A percentile compares a stretch with the other conserved stretches of the same genome.
These are phyloP conservation scores for Drosophila mimica DNA, from an alignment of 2,888 invertebrate genomes.

Conservation along the genomic window DNA sequence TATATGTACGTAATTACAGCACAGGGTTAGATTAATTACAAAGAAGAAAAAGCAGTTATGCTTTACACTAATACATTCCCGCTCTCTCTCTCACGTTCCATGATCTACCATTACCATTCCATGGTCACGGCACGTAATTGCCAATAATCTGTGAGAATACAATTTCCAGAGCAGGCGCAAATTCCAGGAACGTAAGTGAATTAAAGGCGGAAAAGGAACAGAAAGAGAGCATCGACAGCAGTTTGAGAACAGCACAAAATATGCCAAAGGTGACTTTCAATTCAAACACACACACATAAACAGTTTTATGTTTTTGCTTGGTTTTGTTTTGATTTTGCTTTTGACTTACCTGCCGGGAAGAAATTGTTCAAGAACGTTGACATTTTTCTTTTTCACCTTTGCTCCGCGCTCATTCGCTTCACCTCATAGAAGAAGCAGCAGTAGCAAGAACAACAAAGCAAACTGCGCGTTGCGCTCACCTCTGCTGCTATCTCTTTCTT, in stretches of 20 bases:
- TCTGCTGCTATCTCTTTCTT: slow-evolving; percentile 21
- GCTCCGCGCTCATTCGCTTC: slow-evolving; percentile 41
- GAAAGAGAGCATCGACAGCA: slow-evolving; percentile 14
- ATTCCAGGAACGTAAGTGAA: slow-evolving; percentile 22
- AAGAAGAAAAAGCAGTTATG: slow-evolving; percentile 14
- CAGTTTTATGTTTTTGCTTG: slow-evolving; percentile 23
- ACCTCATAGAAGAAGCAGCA: slow-evolving; percentile 5
- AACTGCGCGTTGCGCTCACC: slow-evolving; percentile 39
- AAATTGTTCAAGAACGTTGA: slow-evolving; percentile 85
- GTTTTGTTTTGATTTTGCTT: slow-evolving; percentile 43
- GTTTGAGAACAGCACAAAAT: slow-evolving; percentile 50
- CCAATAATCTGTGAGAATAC: slow-evolving; percentile 65
- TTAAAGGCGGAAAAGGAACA: slow-evolving; percentile 22
- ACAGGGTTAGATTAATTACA: slow-evolving; percentile 56
- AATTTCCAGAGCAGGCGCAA: slow-evolving; percentile 57
- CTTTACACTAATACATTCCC: slow-evolving; percentile 14
- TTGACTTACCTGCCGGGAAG: slow-evolving; percentile 84
- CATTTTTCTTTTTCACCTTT: slow-evolving; percentile 80
- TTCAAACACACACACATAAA: slow-evolving; percentile 25
- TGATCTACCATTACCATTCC: slow-evolving; percentile 41
- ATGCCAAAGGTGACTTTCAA: slow-evolving; percentile 80
- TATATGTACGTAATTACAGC: slow-evolving; percentile 34
- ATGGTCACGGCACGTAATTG: slow-evolving; percentile 71
- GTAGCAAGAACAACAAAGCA: slow-evolving; percentile 36
- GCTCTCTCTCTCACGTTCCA: slow-evolving; percentile 17